Conservation (phyloP, 2,888 invertebrate genomes). For the Melanostoma mellinum region DNA sequence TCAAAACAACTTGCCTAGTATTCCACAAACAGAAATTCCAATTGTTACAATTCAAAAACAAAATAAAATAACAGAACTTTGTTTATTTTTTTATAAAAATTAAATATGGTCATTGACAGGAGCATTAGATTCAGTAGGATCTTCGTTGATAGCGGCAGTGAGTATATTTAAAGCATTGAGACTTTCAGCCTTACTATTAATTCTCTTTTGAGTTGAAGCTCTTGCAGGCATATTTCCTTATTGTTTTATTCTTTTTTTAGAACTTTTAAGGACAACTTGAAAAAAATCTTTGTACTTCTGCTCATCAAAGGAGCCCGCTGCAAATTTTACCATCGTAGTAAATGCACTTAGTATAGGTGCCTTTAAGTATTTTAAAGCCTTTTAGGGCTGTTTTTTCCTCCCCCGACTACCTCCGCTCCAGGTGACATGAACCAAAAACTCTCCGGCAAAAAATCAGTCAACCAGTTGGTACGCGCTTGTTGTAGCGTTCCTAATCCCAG, state of each 20-base stretch:
- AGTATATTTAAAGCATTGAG: too few species aligned
- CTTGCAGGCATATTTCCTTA: too few species aligned
- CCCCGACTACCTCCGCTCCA: slow-evolving; percentile 1
- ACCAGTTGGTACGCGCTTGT: not conserved
- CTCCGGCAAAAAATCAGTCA: not conserved
- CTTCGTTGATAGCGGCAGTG: too few species aligned
- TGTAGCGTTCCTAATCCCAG: not conserved
- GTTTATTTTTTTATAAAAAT: too few species aligned
- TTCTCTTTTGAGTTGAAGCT: too few species aligned
- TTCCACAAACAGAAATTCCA: too few species aligned
- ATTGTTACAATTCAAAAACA: too few species aligned
- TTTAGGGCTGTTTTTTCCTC: not conserved
- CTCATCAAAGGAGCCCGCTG: not conserved
- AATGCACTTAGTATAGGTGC: not conserved
- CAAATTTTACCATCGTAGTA: not conserved
- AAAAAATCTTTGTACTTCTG: slow-evolving; percentile 1
- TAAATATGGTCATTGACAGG: too few species aligned
- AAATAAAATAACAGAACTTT: too few species aligned
- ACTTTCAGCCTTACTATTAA: too few species aligned
- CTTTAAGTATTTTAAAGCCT: not conserved
- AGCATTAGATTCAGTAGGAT: too few species aligned
- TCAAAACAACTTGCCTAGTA: too few species aligned
- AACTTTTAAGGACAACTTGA: not conserved
- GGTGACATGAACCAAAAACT: not conserved
- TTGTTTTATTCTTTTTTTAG: not conserved